Percentiles rank a stretch among this genome's conserved stretches.
Evolutionary conservation across 2,113 vertebrate species (phyloP).

Genomic region (Muscicapa adusta): DNA sequence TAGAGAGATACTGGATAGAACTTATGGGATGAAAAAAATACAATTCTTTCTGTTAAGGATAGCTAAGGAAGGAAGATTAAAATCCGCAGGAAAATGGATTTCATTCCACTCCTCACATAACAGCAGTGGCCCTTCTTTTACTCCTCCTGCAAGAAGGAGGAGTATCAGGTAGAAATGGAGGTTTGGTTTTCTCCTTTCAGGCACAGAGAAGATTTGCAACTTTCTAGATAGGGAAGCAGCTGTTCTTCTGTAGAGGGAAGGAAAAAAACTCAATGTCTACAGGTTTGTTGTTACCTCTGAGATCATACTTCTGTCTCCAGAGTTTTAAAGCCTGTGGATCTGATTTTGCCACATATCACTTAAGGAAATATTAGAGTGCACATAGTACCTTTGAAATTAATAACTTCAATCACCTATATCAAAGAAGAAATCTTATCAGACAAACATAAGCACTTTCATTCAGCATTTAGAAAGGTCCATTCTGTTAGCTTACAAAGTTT

Average conservation of each 20-base stretch:
- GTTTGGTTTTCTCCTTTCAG: not conserved
- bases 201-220: not conserved
- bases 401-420: not conserved
- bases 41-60: not conserved
- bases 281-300: not conserved
- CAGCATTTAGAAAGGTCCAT: not conserved
- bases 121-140: not conserved
- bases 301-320: not conserved
- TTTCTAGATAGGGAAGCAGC: not conserved
- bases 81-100: not conserved
- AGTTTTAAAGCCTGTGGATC: not conserved
- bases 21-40: fast-evolving
- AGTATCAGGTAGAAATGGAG: not conserved
- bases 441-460: not conserved
- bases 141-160: not conserved
- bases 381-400: not conserved
- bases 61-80: not conserved
- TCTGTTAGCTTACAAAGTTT: not conserved
- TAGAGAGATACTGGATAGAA: not conserved
- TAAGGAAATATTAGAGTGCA: not conserved
- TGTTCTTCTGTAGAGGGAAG: not conserved
- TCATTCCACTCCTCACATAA: not conserved
- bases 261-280: not conserved
- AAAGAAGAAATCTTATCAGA: not conserved
- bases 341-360: not conserved